A percentile compares a stretch with the other conserved stretches of the same genome.
Evolutionary conservation across 2,888 invertebrate species (phyloP).

Genomic region (Drosophila putrida): DNA sequence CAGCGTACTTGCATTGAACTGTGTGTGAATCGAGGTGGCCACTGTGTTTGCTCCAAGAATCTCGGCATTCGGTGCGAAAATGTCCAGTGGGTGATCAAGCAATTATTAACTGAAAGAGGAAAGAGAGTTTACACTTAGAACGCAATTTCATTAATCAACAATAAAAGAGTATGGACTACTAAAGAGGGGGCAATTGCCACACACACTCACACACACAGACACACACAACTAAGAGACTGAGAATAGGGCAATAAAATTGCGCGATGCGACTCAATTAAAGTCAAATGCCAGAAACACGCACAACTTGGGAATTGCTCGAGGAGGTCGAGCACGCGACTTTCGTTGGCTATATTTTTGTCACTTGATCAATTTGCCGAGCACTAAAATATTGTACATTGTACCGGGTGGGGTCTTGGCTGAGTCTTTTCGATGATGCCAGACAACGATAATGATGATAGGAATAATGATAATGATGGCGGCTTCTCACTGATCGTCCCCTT

Average conservation of each 20-base stretch:
- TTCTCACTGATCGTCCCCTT: conserved; percentile 35
- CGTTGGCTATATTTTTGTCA: conserved; percentile 28
- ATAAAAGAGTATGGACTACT: conserved; percentile 20
- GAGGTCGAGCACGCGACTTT: conserved; percentile 67
- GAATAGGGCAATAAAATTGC: conserved; percentile 66
- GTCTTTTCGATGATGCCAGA: conserved; percentile 3
- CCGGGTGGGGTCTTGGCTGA: background rate
- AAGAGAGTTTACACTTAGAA: conserved; percentile 28
- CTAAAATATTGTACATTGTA: conserved; percentile 1
- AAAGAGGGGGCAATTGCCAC: conserved; percentile 50
- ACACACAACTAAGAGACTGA: conserved; percentile 15
- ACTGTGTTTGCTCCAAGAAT: conserved; percentile 74
- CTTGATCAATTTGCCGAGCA: conserved; percentile 64
- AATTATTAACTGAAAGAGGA: conserved; percentile 4
- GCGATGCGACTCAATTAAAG: conserved; percentile 77
- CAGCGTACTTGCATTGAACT: conserved; percentile 62
- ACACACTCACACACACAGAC: conserved; percentile 36
- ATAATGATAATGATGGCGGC: conserved; percentile 12
- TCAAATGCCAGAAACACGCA: conserved; percentile 65
- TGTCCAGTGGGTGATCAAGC: conserved; percentile 22
- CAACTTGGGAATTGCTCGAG: conserved; percentile 18
- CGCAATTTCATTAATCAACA: conserved; percentile 70
- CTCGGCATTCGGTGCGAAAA: conserved; percentile 79
- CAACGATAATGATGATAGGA: no score
- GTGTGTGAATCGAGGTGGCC: conserved; percentile 55